Percentiles rank a stretch among this genome's conserved stretches.
These are phyloP conservation scores for Hippocampus barbouri DNA, from an alignment of 2,113 vertebrate genomes.

Conservation along the genomic window DNA sequence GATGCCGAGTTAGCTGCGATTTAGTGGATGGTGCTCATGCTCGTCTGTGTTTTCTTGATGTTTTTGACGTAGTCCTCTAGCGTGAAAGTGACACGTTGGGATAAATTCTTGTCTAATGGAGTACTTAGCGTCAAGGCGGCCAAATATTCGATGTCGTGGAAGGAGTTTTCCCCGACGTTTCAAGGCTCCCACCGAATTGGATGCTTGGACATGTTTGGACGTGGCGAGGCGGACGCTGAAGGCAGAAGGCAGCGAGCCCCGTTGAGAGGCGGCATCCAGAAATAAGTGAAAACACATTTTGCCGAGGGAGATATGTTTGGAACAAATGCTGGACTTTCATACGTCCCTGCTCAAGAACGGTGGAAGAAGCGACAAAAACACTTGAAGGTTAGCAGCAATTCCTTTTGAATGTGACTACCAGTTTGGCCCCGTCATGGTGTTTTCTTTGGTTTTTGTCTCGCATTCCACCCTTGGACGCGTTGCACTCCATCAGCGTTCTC, in stretches of 20 bases:
- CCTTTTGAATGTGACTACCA: constrained; percentile 29
- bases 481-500: constrained; percentile 21
- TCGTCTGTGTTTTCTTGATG: constrained; percentile 17
- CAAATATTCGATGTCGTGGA: constrained; percentile 19
- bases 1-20: constrained; percentile 7
- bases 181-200: constrained; percentile 12
- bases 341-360: constrained; percentile 37
- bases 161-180: constrained; percentile 15
- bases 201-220: constrained; percentile 22
- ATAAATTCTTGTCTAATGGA: constrained; percentile 6
- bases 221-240: constrained; percentile 22
- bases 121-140: constrained; percentile 10
- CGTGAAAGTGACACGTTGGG: neutral
- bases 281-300: constrained; percentile 60
- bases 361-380: constrained; percentile 42
- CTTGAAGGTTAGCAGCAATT: constrained; percentile 17
- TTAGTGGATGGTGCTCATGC: constrained; percentile 53
- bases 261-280: constrained; percentile 25
- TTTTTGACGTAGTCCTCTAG: constrained; percentile 14
- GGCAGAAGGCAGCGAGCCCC: constrained; percentile 20
- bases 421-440: constrained; percentile 32
- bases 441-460: constrained; percentile 35
- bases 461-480: constrained; percentile 21
- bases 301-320: constrained; percentile 28
- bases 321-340: constrained; percentile 45